These are phyloP conservation scores for Lethrus apterus DNA, from an alignment of 1,140 invertebrate species.

Conservation along the genomic window DNA sequence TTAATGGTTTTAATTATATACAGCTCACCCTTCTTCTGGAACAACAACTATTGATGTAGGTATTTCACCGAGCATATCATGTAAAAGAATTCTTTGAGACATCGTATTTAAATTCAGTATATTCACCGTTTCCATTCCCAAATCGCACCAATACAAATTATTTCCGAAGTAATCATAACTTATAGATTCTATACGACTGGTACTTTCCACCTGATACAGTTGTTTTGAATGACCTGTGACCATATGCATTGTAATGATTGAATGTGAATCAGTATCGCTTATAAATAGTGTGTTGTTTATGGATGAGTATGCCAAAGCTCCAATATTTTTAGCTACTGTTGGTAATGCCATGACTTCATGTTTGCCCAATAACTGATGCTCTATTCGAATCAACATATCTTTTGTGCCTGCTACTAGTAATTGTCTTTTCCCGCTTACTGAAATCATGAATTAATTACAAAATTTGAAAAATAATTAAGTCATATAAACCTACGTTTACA, in stretches of 20 bases:
- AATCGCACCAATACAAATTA: conserved; percentile 60
- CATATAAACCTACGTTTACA: conserved; percentile 42
- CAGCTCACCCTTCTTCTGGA: conserved; percentile 54
- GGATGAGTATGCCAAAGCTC: conserved; percentile 38
- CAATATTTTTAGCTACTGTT: conserved; percentile 40
- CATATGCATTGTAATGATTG: conserved; percentile 2
- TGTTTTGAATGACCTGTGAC: neutral
- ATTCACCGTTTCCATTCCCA: conserved; percentile 49
- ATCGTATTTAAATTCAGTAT: conserved; percentile 45
- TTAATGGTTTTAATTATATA: conserved; percentile 11
- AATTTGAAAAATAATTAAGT: neutral
- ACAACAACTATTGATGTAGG: conserved; percentile 55
- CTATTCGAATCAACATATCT: conserved; percentile 39
- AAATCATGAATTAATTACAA: neutral
- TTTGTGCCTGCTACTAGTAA: conserved; percentile 39
- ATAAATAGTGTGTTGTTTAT: conserved; percentile 45
- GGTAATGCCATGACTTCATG: conserved; percentile 40
- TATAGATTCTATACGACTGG: conserved; percentile 47
- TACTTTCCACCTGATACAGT: neutral
- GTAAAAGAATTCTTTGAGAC: conserved; percentile 48
- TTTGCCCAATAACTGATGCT: conserved; percentile 45
- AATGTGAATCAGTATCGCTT: conserved; percentile 40
- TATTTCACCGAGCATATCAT: conserved; percentile 45
- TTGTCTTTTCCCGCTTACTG: conserved; percentile 35
- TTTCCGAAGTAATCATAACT: conserved; percentile 51